Evolutionary conservation across 2,888 invertebrate genomes (phyloP).

Genomic region (Chirona hameri): DNA sequence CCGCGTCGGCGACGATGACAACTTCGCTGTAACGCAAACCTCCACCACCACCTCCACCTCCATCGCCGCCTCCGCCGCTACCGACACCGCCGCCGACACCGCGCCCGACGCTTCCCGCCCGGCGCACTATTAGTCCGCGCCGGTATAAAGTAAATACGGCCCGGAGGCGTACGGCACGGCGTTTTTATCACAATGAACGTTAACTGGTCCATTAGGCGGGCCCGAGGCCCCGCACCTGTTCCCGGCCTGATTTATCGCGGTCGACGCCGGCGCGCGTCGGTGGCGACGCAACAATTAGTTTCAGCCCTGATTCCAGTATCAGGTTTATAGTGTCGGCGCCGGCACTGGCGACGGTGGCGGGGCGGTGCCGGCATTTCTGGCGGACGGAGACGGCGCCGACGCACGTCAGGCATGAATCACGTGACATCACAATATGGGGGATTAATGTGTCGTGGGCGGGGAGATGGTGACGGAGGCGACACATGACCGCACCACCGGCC

Average conservation of each 20-base stretch:
- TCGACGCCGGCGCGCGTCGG: not conserved
- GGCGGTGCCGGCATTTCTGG: not conserved
- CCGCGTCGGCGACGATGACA: not conserved
- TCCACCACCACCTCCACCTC: too few relatives aligned
- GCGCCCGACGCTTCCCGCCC: not conserved
- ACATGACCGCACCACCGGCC: not conserved
- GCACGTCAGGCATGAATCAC: not conserved
- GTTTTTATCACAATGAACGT: slow-evolving; percentile 28
- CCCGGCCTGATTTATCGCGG: not conserved
- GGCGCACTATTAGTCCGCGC: not conserved
- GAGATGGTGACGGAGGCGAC: not conserved
- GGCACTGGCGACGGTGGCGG: not conserved
- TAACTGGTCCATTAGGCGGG: slow-evolving; percentile 8
- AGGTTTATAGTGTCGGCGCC: slow-evolving; percentile 3
- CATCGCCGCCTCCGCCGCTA: too few relatives aligned
- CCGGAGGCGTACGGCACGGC: not conserved
- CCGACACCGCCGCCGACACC: not conserved
- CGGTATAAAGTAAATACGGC: slow-evolving; percentile 10
- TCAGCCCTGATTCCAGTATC: not conserved
- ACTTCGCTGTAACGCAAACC: not conserved
- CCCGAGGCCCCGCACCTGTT: not conserved
- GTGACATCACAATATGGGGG: not conserved
- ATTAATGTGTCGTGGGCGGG: not conserved
- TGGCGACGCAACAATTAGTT: slow-evolving; percentile 2
- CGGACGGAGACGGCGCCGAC: not conserved